Evolutionary conservation across 2,888 invertebrate species (phyloP).

Genomic region (Eristalis pertinax): DNA sequence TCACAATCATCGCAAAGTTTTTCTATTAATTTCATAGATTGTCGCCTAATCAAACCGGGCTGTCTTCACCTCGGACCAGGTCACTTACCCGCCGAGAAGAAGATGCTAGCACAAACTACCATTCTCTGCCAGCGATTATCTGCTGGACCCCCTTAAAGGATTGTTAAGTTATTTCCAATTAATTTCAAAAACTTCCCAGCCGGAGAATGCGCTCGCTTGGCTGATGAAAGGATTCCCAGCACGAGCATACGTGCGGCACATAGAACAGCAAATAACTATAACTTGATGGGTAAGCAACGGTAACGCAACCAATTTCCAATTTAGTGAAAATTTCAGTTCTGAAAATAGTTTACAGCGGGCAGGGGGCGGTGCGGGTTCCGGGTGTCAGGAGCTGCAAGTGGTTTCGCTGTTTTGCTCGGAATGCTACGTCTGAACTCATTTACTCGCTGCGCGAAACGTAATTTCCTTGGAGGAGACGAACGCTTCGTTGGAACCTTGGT

Average conservation of each 20-base stretch:
- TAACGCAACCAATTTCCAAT: conserved; percentile 35
- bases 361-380: background rate
- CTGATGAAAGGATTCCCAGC: background rate
- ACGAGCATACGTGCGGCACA: background rate
- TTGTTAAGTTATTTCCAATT: conserved; percentile 44
- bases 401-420: background rate
- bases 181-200: conserved; percentile 9
- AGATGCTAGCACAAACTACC: background rate
- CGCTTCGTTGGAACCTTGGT: conserved; percentile 4
- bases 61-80: background rate
- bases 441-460: conserved; percentile 18
- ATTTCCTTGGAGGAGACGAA: conserved; percentile 5
- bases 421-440: conserved; percentile 8
- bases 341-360: conserved; percentile 17
- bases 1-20: conserved; percentile 4
- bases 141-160: background rate
- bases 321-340: conserved; percentile 18
- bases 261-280: conserved; percentile 52
- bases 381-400: conserved; percentile 1
- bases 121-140: background rate
- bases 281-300: conserved; percentile 25
- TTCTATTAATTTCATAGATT: conserved; percentile 18
- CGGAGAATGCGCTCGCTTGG: background rate
- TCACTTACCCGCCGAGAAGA: background rate
- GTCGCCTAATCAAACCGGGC: background rate